A percentile compares a stretch with the other conserved stretches of the same genome.
Conservation (phyloP, 2,113 vertebrate species). For the Heptranchias perlo region DNA sequence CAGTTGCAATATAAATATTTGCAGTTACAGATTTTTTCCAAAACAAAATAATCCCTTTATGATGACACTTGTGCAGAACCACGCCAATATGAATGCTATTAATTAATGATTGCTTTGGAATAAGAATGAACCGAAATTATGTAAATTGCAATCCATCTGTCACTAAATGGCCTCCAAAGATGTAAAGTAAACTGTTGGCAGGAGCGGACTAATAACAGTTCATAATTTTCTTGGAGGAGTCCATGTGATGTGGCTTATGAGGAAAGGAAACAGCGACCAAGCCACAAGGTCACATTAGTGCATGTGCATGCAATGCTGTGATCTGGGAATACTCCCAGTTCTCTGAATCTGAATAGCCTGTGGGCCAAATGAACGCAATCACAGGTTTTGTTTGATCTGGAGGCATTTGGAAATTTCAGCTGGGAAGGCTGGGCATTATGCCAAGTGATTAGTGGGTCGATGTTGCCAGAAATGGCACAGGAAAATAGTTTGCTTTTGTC, state of each 20-base stretch:
- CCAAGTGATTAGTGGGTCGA: neutral
- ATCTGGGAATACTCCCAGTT: neutral
- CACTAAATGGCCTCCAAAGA: neutral
- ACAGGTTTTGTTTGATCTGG: neutral
- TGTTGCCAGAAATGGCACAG: neutral
- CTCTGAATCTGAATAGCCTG: neutral
- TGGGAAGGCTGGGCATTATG: neutral
- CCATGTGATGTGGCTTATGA: constrained; percentile 12
- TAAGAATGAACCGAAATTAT: neutral
- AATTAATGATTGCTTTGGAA: neutral
- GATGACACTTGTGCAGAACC: neutral
- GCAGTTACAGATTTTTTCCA: neutral
- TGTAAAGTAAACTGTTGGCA: neutral
- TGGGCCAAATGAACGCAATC: neutral
- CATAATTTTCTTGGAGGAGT: neutral
- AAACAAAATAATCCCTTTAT: neutral
- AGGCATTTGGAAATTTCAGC: neutral
- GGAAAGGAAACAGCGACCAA: neutral
- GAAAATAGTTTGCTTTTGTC: neutral
- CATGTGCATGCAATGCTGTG: constrained; percentile 19
- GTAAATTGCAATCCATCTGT: constrained; percentile 26
- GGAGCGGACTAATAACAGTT: neutral
- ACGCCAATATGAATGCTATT: neutral
- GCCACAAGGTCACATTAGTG: neutral
- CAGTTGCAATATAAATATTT: constrained; percentile 15